Percentiles rank a stretch among this genome's conserved stretches.
phyloP scores from a whole-genome alignment of 2,797 vertebrate genomes.

The Glossophaga mutica region DNA sequence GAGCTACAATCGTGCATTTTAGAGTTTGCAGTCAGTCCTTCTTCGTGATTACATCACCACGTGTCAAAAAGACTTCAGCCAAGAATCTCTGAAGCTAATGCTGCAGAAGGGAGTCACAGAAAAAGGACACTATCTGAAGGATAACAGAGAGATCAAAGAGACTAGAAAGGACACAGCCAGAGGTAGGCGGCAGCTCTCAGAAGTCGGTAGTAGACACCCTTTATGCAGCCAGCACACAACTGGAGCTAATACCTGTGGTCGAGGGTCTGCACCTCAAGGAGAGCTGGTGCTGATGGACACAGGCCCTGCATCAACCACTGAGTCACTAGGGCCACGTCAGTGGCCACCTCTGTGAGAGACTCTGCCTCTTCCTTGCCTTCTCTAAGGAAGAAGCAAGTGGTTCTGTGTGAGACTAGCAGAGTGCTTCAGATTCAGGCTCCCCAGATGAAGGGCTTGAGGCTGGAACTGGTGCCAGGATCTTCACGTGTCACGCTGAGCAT shows the following conservation, averaged over 20 bases:
- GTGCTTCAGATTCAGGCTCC: neutral
- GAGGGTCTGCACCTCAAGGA: neutral
- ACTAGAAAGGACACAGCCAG: neutral
- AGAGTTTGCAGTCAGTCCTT: neutral
- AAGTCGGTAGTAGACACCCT: neutral
- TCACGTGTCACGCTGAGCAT: neutral
- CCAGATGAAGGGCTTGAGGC: neutral
- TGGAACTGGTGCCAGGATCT: neutral
- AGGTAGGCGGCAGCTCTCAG: neutral
- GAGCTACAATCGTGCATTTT: neutral
- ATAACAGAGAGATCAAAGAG: neutral
- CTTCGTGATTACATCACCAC: neutral
- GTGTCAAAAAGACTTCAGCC: neutral
- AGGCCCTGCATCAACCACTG: neutral
- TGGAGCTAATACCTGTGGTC: neutral
- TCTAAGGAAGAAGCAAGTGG: neutral
- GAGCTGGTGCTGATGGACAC: neutral
- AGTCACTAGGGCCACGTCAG: neutral
- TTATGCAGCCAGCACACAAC: neutral
- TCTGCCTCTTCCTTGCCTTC: neutral
- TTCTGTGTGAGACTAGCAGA: neutral
- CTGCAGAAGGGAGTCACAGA: neutral
- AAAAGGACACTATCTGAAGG: slow-evolving; percentile 6
- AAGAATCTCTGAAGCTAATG: neutral
- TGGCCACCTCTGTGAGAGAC: neutral